Evolutionary conservation across 2,888 invertebrate genomes (phyloP).

Genomic region (Noctua comes): DNA sequence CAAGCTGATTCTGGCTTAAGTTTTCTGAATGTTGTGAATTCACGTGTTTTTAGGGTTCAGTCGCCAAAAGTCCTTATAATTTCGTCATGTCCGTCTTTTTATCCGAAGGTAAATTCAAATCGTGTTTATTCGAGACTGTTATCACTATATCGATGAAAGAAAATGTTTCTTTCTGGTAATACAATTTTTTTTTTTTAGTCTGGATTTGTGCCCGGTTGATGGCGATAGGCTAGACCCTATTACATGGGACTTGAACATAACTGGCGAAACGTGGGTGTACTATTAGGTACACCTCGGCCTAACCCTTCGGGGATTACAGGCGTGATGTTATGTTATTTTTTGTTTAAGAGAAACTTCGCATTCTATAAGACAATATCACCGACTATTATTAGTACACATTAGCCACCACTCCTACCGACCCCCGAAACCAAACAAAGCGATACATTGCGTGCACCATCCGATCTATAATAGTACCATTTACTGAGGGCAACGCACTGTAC

Average conservation of each 20-base stretch:
- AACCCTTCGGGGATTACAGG: no score
- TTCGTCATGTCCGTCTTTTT: neutral
- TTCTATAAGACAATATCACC: neutral
- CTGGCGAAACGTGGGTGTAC: no score
- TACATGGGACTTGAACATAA: no score
- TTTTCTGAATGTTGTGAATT: neutral
- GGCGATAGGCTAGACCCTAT: no score
- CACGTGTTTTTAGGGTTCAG: neutral
- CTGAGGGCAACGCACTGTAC: constrained; percentile 67
- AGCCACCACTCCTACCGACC: constrained; percentile 9
- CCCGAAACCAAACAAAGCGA: constrained; percentile 24
- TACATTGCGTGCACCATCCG: constrained; percentile 44
- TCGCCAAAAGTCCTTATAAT: neutral
- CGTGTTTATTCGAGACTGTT: neutral
- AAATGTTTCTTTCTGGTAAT: neutral
- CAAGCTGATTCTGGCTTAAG: neutral
- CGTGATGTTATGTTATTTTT: no score
- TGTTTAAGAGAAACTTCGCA: neutral
- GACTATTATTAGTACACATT: constrained; percentile 4
- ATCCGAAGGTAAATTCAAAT: neutral
- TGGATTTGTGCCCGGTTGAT: no score
- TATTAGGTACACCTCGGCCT: no score
- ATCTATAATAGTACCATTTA: constrained; percentile 57
- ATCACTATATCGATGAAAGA: neutral
- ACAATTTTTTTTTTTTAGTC: neutral